Evolutionary conservation across 2,888 invertebrate genomes (phyloP).

Genomic region (Bimastos eiseni): DNA sequence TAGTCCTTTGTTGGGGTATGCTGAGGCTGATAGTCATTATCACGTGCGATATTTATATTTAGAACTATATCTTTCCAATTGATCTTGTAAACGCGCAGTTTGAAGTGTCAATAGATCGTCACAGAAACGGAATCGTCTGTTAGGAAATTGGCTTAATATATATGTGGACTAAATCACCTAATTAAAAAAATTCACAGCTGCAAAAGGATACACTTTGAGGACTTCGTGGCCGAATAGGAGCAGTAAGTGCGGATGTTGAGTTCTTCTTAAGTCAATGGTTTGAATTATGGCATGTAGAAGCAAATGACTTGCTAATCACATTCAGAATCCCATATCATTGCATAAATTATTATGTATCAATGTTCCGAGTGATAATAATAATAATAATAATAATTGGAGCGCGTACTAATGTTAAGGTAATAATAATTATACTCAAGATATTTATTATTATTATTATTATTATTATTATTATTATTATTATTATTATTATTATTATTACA

Average conservation of each 20-base stretch:
- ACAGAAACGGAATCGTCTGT: background rate
- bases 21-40: background rate
- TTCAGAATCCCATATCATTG: no score
- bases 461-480: no score
- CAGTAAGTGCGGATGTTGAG: background rate
- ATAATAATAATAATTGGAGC: no score
- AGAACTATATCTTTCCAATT: background rate
- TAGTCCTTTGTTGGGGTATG: background rate
- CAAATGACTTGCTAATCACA: no score
- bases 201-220: background rate
- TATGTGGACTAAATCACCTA: background rate
- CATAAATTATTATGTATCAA: no score
- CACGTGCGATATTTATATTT: conserved; percentile 13
- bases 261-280: background rate
- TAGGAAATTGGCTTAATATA: background rate
- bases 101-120: background rate
- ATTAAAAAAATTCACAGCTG: background rate
- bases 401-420: no score
- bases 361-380: no score
- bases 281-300: background rate
- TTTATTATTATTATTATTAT: no score
- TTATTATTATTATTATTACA: no score
- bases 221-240: background rate
- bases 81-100: background rate
- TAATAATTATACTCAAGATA: no score